These are phyloP conservation scores for Archaeoteleia sp. DNA, from an alignment of 2,888 invertebrate species.

Conservation along the genomic window DNA sequence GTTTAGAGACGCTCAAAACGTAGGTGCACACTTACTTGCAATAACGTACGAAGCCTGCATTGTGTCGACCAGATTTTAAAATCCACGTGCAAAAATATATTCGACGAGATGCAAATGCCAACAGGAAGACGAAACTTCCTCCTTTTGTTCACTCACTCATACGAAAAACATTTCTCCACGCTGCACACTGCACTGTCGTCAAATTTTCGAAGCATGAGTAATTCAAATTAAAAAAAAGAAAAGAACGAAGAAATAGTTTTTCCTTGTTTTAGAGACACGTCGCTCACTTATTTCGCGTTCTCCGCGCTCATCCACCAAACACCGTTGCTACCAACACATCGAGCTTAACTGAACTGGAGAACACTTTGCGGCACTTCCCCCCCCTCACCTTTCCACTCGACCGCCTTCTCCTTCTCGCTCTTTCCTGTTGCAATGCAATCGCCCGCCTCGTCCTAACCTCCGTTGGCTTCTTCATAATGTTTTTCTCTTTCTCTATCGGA, in stretches of 20 bases:
- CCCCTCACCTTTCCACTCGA: conserved; percentile 35
- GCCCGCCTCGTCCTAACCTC: neutral
- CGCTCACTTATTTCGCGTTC: conserved; percentile 11
- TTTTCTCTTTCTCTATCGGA: conserved; percentile 14
- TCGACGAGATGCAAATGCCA: conserved; percentile 7
- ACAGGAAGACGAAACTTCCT: conserved; percentile 35
- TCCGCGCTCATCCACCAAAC: conserved; percentile 25
- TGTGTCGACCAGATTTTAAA: conserved; percentile 5
- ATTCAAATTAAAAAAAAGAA: neutral
- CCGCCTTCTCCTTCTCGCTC: conserved; percentile 32
- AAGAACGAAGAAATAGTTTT: neutral
- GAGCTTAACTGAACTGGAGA: conserved; percentile 44
- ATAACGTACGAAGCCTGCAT: conserved; percentile 24
- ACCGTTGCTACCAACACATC: conserved; percentile 49
- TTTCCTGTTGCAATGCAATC: neutral
- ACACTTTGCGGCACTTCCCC: conserved; percentile 30
- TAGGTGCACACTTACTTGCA: conserved; percentile 19
- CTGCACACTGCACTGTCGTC: conserved; percentile 14
- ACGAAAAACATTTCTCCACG: neutral
- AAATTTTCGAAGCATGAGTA: neutral
- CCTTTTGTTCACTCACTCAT: conserved; percentile 19
- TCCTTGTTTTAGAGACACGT: conserved; percentile 13
- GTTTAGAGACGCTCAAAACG: conserved; percentile 4
- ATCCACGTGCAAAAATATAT: conserved; percentile 31
- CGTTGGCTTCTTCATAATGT: too few species aligned